Conservation (phyloP, 2,888 invertebrate genomes). For the Cancer borealis region DNA sequence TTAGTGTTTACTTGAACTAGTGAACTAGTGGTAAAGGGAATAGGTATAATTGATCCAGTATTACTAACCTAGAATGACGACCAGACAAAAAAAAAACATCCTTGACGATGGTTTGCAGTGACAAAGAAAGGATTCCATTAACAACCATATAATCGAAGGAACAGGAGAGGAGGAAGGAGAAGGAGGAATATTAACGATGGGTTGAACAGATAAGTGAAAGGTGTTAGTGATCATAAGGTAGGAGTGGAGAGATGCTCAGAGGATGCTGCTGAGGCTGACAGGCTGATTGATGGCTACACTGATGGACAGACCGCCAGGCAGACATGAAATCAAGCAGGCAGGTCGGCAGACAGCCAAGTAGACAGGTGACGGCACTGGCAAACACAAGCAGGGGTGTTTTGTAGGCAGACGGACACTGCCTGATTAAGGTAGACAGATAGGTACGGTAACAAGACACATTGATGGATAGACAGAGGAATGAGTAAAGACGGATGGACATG, state of each 20-base stretch:
- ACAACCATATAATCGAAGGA: not conserved
- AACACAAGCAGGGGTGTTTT: not conserved
- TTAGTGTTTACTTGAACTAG: not conserved
- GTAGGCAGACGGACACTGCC: not conserved
- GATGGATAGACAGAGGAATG: not conserved
- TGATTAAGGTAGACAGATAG: not conserved
- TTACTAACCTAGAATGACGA: not conserved
- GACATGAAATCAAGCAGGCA: not conserved
- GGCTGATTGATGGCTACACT: not conserved
- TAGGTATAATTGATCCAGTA: not conserved
- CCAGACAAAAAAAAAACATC: not conserved
- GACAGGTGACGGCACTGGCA: not conserved
- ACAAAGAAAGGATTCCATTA: not conserved
- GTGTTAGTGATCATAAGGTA: too few relatives aligned
- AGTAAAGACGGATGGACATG: not conserved
- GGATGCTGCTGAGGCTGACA: not conserved
- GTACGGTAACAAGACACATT: not conserved
- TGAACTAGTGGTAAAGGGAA: not conserved
- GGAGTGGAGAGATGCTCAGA: too few relatives aligned
- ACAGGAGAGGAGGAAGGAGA: not conserved
- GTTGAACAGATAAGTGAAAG: too few relatives aligned
- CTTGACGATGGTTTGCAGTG: not conserved
- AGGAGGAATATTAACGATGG: not conserved
- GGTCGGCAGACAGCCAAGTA: not conserved
- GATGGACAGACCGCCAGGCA: not conserved